Conservation (phyloP, 2,797 vertebrate genomes). For the Vultur gryphus region DNA sequence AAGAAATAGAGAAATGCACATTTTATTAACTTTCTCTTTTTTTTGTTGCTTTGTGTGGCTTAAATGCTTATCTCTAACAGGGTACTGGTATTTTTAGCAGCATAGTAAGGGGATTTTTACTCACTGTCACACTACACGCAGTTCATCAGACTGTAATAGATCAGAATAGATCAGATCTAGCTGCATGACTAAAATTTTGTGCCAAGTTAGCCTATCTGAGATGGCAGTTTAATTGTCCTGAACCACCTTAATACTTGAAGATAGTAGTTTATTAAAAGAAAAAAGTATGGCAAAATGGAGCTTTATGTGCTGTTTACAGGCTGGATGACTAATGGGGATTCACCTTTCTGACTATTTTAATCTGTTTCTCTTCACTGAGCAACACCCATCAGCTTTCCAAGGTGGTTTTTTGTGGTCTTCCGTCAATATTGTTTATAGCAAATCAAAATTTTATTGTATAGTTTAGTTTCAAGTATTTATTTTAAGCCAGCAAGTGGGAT, state of each 20-base stretch:
- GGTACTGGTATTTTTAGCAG: slow-evolving; percentile 63
- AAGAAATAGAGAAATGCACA: neutral
- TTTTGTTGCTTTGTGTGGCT: neutral
- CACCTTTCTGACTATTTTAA: neutral
- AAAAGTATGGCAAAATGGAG: neutral
- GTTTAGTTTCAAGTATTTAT: neutral
- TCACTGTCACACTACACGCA: neutral
- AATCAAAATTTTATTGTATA: neutral
- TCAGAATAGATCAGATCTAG: neutral
- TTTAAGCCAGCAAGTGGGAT: neutral
- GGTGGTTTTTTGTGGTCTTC: neutral
- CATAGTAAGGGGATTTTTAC: neutral
- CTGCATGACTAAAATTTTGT: slow-evolving; percentile 50
- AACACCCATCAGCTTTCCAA: slow-evolving; percentile 3
- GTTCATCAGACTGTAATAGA: slow-evolving; percentile 43
- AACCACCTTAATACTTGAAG: slow-evolving; percentile 12
- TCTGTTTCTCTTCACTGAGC: slow-evolving; percentile 18
- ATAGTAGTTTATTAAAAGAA: slow-evolving; percentile 3
- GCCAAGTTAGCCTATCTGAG: slow-evolving; percentile 35
- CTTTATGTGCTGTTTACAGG: neutral
- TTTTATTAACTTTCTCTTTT: neutral
- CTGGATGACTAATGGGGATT: neutral
- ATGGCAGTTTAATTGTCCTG: slow-evolving; percentile 52
- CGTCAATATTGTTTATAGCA: neutral
- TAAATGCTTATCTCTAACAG: neutral